A percentile compares a stretch with the other conserved stretches of the same genome.
Conservation (phyloP, 2,113 vertebrate genomes). For the Chascanopsetta lugubris region DNA sequence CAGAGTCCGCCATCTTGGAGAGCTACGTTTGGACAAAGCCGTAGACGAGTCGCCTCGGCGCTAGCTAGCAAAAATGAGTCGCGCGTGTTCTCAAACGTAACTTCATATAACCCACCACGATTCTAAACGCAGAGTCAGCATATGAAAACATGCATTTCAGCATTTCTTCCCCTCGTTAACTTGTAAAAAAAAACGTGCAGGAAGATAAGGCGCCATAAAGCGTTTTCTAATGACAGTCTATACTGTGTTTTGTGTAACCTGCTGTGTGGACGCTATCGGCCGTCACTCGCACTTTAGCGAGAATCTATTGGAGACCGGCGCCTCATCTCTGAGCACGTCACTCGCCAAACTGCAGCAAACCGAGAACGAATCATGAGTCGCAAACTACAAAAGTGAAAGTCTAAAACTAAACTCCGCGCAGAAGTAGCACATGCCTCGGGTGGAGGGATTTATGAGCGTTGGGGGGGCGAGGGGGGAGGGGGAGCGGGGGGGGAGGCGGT, state of each 20-base stretch:
- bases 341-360: not conserved
- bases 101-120: not conserved
- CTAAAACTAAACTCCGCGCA: constrained; percentile 21
- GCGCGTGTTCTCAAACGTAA: not conserved
- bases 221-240: not conserved
- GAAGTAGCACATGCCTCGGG: constrained; percentile 11
- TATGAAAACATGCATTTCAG: not conserved
- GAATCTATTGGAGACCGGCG: constrained; percentile 3
- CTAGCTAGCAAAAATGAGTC: too few relatives aligned
- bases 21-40: too few relatives aligned
- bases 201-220: not conserved
- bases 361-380: constrained; percentile 27
- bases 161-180: not conserved
- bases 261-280: not conserved
- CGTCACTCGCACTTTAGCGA: not conserved
- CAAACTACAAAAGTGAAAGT: constrained; percentile 12
- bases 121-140: not conserved
- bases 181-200: constrained; percentile 13
- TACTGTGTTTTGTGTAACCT: not conserved
- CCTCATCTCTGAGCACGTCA: not conserved
- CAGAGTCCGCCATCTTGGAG: too few relatives aligned
- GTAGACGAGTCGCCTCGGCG: too few relatives aligned
- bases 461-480: too few relatives aligned
- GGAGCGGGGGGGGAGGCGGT: too few relatives aligned
- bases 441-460: constrained; percentile 39